Evolutionary conservation across 2,113 vertebrate genomes (phyloP).

Genomic region (Sylvicapra grimmia): DNA sequence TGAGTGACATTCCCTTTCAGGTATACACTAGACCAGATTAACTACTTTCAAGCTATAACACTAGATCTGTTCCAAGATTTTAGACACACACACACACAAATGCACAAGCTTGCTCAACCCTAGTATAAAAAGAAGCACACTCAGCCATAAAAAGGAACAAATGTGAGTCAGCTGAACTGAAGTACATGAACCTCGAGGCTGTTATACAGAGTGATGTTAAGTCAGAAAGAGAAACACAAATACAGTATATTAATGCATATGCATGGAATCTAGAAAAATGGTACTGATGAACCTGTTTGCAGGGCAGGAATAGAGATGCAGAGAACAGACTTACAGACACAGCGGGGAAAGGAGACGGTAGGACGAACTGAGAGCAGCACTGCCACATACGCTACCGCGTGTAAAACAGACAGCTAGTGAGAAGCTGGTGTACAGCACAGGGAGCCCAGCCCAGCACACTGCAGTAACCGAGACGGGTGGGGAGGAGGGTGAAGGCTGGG

Average conservation of each 20-base stretch:
- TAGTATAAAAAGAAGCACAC: neutral
- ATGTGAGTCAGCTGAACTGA: neutral
- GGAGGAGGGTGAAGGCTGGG: neutral
- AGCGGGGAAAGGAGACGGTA: neutral
- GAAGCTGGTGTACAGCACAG: neutral
- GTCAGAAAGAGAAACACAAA: neutral
- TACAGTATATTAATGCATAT: neutral
- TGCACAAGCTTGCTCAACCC: neutral
- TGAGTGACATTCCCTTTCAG: neutral
- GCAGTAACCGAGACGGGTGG: neutral
- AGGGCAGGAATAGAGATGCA: neutral
- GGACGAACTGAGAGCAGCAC: neutral
- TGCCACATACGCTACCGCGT: fast-evolving
- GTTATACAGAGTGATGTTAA: neutral
- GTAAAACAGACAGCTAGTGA: neutral
- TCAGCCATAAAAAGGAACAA: neutral
- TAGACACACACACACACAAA: neutral
- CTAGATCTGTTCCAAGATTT: neutral
- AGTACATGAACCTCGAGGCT: neutral
- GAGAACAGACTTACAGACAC: neutral
- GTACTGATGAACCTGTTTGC: neutral
- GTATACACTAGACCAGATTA: conserved; percentile 10
- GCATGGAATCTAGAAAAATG: neutral
- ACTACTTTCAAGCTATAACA: conserved; percentile 24
- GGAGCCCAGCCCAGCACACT: neutral